Evolutionary conservation across 2,797 vertebrate species (phyloP).

Genomic region (Bradypodion pumilum): DNA sequence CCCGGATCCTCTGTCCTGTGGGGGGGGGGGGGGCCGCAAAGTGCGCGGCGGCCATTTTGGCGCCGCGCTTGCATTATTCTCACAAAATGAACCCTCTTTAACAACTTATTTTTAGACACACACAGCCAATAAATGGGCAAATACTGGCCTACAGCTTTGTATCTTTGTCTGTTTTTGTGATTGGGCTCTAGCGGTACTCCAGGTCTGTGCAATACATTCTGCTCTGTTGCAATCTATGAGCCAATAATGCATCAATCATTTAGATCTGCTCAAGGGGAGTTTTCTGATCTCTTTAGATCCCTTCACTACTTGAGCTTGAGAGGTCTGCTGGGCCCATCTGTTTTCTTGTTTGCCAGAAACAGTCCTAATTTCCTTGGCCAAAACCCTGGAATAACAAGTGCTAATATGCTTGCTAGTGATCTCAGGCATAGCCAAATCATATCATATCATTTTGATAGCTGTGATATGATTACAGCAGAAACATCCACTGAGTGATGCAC

Average conservation of each 20-base stretch:
- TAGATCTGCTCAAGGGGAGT: not conserved
- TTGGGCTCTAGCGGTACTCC: not conserved
- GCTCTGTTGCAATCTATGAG: not conserved
- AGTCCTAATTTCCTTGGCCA: constrained; percentile 17
- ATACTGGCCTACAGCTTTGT: not conserved
- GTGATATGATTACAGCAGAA: constrained; percentile 4
- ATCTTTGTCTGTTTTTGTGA: not conserved
- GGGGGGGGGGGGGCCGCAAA: no score
- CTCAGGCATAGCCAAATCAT: not conserved
- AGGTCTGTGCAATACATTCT: not conserved
- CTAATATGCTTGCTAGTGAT: not conserved
- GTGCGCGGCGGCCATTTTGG: no score
- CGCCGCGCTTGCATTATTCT: no score
- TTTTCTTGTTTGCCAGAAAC: constrained; percentile 29
- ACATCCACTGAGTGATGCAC: not conserved
- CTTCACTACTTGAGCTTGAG: constrained; percentile 1
- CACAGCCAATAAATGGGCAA: not conserved
- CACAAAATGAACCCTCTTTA: not conserved
- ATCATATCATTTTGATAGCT: constrained; percentile 19
- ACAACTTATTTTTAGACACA: not conserved
- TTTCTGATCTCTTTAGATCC: not conserved
- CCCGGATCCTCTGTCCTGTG: no score
- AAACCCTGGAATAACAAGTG: not conserved
- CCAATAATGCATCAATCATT: not conserved
- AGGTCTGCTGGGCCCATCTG: constrained; percentile 17